phyloP scores from a whole-genome alignment of 2,888 invertebrate species.

The Thecophora atra region DNA sequence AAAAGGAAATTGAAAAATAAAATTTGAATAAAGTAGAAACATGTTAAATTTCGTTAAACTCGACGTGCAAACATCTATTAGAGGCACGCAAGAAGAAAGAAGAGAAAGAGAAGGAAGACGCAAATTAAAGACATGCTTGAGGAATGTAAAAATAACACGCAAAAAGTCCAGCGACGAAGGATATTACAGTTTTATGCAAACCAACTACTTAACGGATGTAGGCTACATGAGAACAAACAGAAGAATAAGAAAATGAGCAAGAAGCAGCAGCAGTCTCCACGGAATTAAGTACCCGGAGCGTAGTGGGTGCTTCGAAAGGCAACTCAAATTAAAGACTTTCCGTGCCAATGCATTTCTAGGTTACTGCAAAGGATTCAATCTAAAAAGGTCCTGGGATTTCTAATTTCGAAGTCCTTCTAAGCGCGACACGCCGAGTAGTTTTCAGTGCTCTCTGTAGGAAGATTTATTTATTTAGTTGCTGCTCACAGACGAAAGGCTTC shows the following conservation, averaged over 20 bases:
- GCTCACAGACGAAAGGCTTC: too few species aligned
- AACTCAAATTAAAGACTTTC: conserved; percentile 7
- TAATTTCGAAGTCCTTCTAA: too few species aligned
- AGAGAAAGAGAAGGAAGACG: neutral
- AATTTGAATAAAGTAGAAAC: too few species aligned
- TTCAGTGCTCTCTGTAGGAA: too few species aligned
- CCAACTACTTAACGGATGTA: neutral
- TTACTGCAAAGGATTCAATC: conserved; percentile 11
- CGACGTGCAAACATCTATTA: too few species aligned
- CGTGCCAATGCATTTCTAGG: conserved; percentile 20
- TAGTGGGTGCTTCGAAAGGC: neutral
- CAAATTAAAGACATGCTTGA: neutral
- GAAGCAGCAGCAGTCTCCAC: neutral
- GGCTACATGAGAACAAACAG: neutral
- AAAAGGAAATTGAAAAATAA: too few species aligned
- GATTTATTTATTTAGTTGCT: too few species aligned
- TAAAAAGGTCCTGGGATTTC: neutral
- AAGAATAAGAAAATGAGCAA: neutral
- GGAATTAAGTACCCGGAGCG: neutral
- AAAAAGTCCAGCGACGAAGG: neutral
- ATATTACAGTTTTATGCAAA: conserved; percentile 17
- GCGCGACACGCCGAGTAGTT: too few species aligned
- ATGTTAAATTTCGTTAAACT: too few species aligned
- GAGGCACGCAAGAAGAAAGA: neutral
- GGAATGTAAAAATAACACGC: neutral